Percentiles rank a stretch among this genome's conserved stretches.
Evolutionary conservation across 2,797 vertebrate genomes (phyloP).

Genomic region (Semotilus atromaculatus): DNA sequence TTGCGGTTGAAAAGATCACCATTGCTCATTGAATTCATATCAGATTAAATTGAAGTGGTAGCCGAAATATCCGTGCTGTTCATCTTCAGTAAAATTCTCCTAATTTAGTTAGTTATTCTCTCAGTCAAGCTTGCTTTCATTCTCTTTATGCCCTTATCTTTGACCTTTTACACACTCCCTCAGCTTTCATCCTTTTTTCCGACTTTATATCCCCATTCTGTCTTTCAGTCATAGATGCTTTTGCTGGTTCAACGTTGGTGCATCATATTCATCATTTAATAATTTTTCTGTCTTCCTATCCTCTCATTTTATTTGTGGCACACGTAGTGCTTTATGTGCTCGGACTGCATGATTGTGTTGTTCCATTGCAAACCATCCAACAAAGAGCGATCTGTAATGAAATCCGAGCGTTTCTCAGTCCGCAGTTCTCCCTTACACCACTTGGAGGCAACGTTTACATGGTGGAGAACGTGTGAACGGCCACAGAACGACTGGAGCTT

Average conservation of each 20-base stretch:
- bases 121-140: constrained; percentile 46
- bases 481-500: constrained; percentile 20
- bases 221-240: constrained; percentile 26
- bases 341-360: constrained; percentile 21
- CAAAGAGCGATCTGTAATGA: constrained; percentile 8
- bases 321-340: constrained; percentile 24
- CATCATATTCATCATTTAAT: constrained; percentile 14
- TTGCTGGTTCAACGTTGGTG: constrained; percentile 2
- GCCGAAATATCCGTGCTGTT: constrained; percentile 44
- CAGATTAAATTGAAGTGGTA: constrained; percentile 71
- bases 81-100: constrained; percentile 52
- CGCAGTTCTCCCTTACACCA: constrained; percentile 65
- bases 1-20: constrained; percentile 68
- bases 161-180: constrained; percentile 17
- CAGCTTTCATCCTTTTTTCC: constrained; percentile 24
- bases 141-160: constrained; percentile 28
- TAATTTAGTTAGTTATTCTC: constrained; percentile 68
- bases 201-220: constrained; percentile 13
- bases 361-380: constrained; percentile 5
- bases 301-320: neutral
- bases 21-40: constrained; percentile 80
- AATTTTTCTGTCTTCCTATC: constrained; percentile 11
- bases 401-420: constrained; percentile 9
- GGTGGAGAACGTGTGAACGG: constrained; percentile 41
- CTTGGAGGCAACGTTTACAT: constrained; percentile 78